phyloP scores from a whole-genome alignment of 2,113 vertebrate genomes.

The Equus quagga region DNA sequence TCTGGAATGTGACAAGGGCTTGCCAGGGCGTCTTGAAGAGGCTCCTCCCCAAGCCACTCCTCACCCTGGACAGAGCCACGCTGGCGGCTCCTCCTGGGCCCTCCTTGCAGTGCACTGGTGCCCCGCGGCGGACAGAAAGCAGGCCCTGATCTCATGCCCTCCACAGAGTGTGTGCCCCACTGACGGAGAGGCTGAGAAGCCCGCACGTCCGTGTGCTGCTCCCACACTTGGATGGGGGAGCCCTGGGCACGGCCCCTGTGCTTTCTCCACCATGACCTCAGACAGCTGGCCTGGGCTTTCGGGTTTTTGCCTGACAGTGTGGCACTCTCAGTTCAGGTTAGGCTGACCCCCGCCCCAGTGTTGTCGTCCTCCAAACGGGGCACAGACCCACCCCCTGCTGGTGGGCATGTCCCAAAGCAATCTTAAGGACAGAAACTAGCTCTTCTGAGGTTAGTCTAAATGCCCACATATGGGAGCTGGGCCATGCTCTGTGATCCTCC shows the following conservation, averaged over 20 bases:
- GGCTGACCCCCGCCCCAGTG: neutral
- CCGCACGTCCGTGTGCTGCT: no score
- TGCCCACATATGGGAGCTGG: neutral
- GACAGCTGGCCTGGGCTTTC: neutral
- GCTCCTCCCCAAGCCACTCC: slow-evolving; percentile 8
- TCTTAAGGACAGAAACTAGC: neutral
- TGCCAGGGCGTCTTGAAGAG: neutral
- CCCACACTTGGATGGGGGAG: rapidly evolving
- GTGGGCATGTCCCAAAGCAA: rapidly evolving
- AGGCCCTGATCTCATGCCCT: neutral
- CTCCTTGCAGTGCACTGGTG: slow-evolving; percentile 62
- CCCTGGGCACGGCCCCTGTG: rapidly evolving
- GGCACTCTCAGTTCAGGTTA: neutral
- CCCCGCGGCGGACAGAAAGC: slow-evolving; percentile 77
- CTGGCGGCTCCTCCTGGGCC: neutral
- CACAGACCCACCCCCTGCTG: neutral
- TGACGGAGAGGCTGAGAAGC: neutral
- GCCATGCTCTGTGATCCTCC: neutral
- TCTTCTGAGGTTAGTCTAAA: neutral
- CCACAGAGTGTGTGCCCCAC: neutral
- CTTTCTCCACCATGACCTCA: neutral
- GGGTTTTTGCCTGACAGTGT: rapidly evolving
- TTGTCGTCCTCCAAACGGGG: neutral
- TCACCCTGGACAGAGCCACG: slow-evolving; percentile 51
- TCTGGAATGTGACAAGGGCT: slow-evolving; percentile 63